phyloP scores from a whole-genome alignment of 2,113 vertebrate species.

The Grammomys dolichurus region DNA sequence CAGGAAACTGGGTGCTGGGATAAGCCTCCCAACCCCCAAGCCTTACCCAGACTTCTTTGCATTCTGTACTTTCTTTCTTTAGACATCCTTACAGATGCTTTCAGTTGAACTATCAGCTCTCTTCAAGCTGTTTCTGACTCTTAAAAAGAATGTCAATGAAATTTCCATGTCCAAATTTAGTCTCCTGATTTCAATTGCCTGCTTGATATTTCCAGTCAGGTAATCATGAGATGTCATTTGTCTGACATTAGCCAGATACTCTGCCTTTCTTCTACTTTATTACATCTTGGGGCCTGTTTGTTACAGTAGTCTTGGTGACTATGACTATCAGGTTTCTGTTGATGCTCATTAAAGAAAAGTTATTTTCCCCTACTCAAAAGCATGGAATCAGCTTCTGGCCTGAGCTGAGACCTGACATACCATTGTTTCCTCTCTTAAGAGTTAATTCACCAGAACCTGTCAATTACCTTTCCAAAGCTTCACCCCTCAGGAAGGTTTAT shows the following conservation, averaged over 20 bases:
- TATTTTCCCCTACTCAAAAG: not conserved
- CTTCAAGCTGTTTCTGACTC: slow-evolving; percentile 34
- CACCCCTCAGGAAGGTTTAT: not conserved
- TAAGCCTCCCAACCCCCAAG: not conserved
- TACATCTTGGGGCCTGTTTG: not conserved
- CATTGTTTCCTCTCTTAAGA: not conserved
- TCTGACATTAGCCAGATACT: not conserved
- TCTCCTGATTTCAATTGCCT: not conserved
- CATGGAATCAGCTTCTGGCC: not conserved
- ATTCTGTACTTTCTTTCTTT: slow-evolving; percentile 24
- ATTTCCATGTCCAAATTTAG: not conserved
- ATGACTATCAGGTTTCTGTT: too few species aligned
- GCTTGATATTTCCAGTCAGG: not conserved
- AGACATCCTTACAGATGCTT: not conserved
- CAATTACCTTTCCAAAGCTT: not conserved
- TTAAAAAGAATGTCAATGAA: slow-evolving; percentile 14
- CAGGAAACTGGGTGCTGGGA: too few species aligned
- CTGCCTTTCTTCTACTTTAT: not conserved
- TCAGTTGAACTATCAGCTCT: slow-evolving; percentile 20
- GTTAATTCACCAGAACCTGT: not conserved
- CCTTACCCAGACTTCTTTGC: not conserved
- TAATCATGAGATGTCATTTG: not conserved
- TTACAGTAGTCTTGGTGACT: not conserved
- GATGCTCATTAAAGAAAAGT: not conserved
- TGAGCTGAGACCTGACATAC: not conserved